phyloP scores from a whole-genome alignment of 1,140 invertebrate genomes.

The Drosophila sechellia region DNA sequence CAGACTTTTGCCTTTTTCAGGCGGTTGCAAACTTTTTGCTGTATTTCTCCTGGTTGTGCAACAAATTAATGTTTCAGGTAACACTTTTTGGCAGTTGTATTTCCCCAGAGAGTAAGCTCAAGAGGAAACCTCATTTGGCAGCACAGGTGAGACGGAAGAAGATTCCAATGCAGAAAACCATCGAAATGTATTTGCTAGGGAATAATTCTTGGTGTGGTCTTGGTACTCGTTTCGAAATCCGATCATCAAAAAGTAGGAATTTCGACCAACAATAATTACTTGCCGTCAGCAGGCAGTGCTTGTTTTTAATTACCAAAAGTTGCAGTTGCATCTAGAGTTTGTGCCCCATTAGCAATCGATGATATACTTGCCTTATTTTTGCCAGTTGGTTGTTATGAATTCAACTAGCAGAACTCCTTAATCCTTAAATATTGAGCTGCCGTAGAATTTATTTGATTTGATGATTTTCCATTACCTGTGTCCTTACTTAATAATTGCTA shows the following conservation, averaged over 20 bases:
- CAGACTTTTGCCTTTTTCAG: conserved; percentile 14
- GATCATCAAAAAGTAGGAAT: conserved; percentile 28
- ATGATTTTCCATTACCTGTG: no score
- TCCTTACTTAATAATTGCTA: neutral
- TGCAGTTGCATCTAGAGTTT: conserved; percentile 7
- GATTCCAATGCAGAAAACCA: conserved; percentile 2
- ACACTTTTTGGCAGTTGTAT: conserved; percentile 46
- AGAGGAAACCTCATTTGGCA: conserved; percentile 27
- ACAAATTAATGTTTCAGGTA: conserved; percentile 74
- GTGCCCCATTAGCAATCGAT: neutral
- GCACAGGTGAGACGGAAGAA: conserved; percentile 5
- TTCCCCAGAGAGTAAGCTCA: conserved; percentile 1
- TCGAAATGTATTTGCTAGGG: conserved; percentile 9
- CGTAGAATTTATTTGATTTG: neutral
- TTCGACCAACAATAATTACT: conserved; percentile 26
- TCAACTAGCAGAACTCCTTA: neutral
- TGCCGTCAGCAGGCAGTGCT: conserved; percentile 18
- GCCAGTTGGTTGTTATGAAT: conserved; percentile 3
- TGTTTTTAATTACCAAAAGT: conserved; percentile 54
- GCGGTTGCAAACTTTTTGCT: conserved; percentile 10
- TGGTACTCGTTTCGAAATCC: conserved; percentile 10
- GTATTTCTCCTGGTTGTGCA: conserved; percentile 20
- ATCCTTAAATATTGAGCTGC: neutral
- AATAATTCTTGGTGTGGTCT: neutral
- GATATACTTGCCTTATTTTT: conserved; percentile 1